Base-by-base conservation (phyloP, 2,113 vertebrate species). In the Sigmodon hispidus region DNA sequence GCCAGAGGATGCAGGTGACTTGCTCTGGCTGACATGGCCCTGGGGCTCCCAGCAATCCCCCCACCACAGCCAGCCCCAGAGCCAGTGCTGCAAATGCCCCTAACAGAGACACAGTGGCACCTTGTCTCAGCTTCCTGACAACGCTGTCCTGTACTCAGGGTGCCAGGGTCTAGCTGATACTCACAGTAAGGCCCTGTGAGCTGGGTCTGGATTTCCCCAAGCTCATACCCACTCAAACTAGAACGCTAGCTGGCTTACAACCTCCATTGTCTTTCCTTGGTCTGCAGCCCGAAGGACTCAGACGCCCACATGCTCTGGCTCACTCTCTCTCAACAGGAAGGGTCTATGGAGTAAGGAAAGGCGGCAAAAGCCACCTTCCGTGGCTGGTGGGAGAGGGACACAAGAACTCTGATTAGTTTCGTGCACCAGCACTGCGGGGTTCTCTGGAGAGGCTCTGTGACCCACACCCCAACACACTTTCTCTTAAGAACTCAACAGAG, bases 101-200 rank as follows among this genome's bases (percentile, higher is more conserved):
- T 24, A 61, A 36, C 17, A 36, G 52, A 89, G 17, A 70, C 43
- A 61, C 0, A 31, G 70, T 5, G 29, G 57, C 1, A 22, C 29
- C 11, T 12, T 45, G 34, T 50, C 57, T 36, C 15, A n/a, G 3
- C 10, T 11, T 15, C 63, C 89, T 43, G 63, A 67, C 75, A 52
- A 61, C 57, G 1, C 34, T 43, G n/a, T 8, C 34, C 10, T 2
- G 5, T 29, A 13, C 43, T 17, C 0, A 36, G 1, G 1, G 26
- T 7, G 34, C 16, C 79, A n/a, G 57, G 48, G 34, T 55, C 34
- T 26, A 36, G 45, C 45, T 70, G 52, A 26, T 10, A 31, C 65
- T 26, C 2, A 17, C 67, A 7, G 29, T 5, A 29, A 2, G 5
- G 63, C n/a, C 52, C 43, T 63, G 50, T 19, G 48, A 50, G n/a